Conservation (phyloP, 1,140 invertebrate species). For the Drosophila fuyamai region DNA sequence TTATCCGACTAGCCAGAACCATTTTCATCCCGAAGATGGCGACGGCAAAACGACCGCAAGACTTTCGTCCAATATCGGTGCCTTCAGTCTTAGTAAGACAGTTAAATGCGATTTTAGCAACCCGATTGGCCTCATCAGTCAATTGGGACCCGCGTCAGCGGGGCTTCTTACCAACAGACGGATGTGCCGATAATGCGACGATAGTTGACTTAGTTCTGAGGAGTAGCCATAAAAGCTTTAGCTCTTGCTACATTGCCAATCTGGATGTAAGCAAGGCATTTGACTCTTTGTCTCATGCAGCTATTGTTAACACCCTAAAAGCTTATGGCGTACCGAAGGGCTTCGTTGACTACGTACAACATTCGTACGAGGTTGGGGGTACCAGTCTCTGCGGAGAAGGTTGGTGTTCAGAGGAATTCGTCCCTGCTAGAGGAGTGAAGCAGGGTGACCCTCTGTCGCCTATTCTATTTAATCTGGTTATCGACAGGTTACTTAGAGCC, state of each 20-base stretch:
- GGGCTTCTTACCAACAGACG: conserved; percentile 29
- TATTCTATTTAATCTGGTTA: conserved; percentile 28
- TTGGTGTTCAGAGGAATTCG: conserved; percentile 14
- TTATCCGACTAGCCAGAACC: conserved; percentile 23
- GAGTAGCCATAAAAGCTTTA: conserved; percentile 10
- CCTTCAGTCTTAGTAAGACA: conserved; percentile 32
- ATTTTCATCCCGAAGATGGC: conserved; percentile 33
- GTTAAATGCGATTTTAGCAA: conserved; percentile 28
- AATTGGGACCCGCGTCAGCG: conserved; percentile 5
- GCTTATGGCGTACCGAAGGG: no score
- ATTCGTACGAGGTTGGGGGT: conserved; percentile 6
- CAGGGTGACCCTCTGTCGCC: conserved; percentile 26
- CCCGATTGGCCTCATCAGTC: conserved; percentile 13
- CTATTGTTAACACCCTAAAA: conserved; percentile 8
- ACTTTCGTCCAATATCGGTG: conserved; percentile 34
- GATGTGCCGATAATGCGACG: conserved; percentile 41
- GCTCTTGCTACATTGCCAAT: conserved; percentile 22
- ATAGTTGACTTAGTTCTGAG: conserved; percentile 40
- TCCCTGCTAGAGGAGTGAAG: conserved; percentile 21
- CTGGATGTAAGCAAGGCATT: conserved; percentile 35
- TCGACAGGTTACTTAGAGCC: conserved; percentile 24
- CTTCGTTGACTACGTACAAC: conserved; percentile 25
- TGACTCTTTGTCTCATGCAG: neutral
- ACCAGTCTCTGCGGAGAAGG: conserved; percentile 12
- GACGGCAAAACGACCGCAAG: conserved; percentile 12